phyloP scores from a whole-genome alignment of 2,888 invertebrate genomes.

The Eilema caniola region DNA sequence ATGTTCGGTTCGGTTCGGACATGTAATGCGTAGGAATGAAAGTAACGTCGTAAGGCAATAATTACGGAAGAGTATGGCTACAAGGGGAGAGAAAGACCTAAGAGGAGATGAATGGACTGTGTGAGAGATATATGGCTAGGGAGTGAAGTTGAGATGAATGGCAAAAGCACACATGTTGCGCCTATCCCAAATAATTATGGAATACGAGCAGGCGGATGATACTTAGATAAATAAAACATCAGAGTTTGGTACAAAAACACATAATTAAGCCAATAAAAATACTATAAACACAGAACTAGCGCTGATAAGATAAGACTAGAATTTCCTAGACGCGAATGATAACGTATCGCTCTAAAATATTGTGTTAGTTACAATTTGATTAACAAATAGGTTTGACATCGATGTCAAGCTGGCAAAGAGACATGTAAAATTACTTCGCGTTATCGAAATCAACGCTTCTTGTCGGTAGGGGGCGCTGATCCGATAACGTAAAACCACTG shows the following conservation, averaged over 20 bases:
- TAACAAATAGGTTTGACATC: background rate
- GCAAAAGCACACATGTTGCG: too few species aligned
- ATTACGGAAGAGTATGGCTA: too few species aligned
- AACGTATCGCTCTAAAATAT: background rate
- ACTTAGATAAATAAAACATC: background rate
- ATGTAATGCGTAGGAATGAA: too few species aligned
- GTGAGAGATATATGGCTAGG: too few species aligned
- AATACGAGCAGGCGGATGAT: too few species aligned
- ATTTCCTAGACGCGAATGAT: conserved; percentile 8
- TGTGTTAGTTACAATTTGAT: background rate
- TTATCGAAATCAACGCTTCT: background rate
- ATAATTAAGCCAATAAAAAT: conserved; percentile 8
- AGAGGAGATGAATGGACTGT: too few species aligned
- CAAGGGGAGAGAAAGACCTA: too few species aligned
- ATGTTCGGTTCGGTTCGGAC: too few species aligned
- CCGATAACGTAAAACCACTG: background rate
- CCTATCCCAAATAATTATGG: too few species aligned
- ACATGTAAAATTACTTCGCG: background rate
- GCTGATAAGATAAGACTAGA: conserved; percentile 8
- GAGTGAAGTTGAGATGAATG: too few species aligned
- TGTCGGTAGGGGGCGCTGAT: background rate
- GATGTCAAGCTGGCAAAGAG: background rate
- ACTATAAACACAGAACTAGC: background rate
- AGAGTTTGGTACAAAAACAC: background rate
- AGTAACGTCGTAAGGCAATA: too few species aligned